Conservation (phyloP, 2,888 invertebrate genomes). For the Lithophane ornitopus region DNA sequence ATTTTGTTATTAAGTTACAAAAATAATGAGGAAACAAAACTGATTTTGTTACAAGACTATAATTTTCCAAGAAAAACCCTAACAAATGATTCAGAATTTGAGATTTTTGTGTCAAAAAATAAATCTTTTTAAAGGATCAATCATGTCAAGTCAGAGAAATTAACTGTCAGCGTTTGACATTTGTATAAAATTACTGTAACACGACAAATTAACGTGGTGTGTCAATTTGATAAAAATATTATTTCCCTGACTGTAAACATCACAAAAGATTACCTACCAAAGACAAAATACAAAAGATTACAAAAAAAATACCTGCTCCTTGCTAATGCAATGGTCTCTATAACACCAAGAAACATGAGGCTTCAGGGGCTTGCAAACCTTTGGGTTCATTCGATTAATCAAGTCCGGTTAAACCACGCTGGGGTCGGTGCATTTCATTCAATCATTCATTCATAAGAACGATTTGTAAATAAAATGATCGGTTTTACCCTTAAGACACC, state of each 20-base stretch:
- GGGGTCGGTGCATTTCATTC: no score
- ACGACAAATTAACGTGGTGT: no score
- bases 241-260: not conserved
- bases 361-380: no score
- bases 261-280: no score
- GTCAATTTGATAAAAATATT: not conserved
- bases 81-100: not conserved
- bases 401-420: no score
- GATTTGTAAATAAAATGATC: not conserved
- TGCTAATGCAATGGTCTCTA: no score
- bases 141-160: not conserved
- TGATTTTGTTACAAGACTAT: not conserved
- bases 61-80: not conserved
- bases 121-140: not conserved
- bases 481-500: constrained; percentile 27
- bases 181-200: not conserved
- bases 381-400: no score
- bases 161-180: not conserved
- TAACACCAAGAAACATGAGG: no score
- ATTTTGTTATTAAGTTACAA: constrained; percentile 26
- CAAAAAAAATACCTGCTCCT: no score
- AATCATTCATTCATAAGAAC: no score
- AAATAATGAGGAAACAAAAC: constrained; percentile 19
- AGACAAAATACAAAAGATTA: no score
- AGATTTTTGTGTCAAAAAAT: not conserved